These are phyloP conservation scores for Drosophila saltans DNA, from an alignment of 1,140 invertebrate species.

Conservation along the genomic window DNA sequence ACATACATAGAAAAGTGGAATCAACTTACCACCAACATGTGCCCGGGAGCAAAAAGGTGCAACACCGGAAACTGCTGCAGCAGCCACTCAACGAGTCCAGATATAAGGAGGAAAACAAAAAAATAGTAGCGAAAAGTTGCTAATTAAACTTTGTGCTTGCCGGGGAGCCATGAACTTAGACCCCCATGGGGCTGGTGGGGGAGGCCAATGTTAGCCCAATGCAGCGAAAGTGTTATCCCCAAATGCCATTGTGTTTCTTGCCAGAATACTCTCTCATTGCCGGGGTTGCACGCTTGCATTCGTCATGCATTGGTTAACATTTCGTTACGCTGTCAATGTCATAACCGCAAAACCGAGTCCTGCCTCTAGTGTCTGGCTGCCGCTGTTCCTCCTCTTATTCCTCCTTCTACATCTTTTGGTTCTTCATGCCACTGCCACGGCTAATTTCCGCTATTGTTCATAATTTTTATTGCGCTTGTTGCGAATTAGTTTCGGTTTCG, in stretches of 20 bases:
- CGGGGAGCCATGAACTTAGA: constrained; percentile 56
- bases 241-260: constrained; percentile 29
- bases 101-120: constrained; percentile 11
- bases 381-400: too few relatives aligned
- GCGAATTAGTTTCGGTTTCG: constrained; percentile 82
- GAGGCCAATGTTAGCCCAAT: constrained; percentile 29
- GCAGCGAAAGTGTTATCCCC: constrained; percentile 70
- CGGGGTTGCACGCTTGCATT: constrained; percentile 50
- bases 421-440: constrained; percentile 50
- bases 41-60: constrained; percentile 70
- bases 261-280: neutral
- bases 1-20: constrained; percentile 38
- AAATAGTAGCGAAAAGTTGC: constrained; percentile 60
- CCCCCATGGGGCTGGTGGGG: constrained; percentile 16
- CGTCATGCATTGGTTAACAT: constrained; percentile 76
- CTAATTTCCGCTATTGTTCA: constrained; percentile 80
- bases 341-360: constrained; percentile 56
- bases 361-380: neutral
- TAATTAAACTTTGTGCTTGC: constrained; percentile 77
- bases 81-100: constrained; percentile 54
- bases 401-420: constrained; percentile 22
- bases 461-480: constrained; percentile 83
- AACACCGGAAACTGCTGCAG: constrained; percentile 67
- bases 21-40: constrained; percentile 66
- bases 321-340: constrained; percentile 77